phyloP scores from a whole-genome alignment of 2,113 vertebrate genomes.

The Serranochromis macrocephalus region DNA sequence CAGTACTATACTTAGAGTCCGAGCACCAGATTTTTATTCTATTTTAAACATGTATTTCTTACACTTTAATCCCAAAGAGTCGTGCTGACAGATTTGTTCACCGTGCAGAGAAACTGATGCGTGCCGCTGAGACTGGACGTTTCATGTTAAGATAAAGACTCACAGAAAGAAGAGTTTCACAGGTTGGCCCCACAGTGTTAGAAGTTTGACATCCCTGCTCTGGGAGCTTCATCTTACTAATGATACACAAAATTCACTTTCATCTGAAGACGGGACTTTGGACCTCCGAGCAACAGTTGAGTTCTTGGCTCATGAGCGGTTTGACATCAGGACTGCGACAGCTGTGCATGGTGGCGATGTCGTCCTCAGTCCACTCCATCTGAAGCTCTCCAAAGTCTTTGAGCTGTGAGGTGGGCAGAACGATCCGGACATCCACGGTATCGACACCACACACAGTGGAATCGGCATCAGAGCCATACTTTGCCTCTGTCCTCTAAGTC shows the following conservation, averaged over 20 bases:
- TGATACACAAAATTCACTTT: accelerated
- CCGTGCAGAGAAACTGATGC: not conserved
- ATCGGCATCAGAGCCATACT: accelerated
- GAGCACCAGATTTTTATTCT: not conserved
- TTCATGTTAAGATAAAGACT: not conserved
- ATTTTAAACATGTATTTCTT: not conserved
- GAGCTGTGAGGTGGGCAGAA: not conserved
- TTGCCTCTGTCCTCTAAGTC: not conserved
- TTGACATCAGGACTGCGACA: not conserved
- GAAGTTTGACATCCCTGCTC: accelerated
- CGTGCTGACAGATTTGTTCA: not conserved
- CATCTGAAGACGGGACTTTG: not conserved
- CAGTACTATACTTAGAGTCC: not conserved
- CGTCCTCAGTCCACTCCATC: not conserved
- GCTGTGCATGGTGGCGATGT: not conserved
- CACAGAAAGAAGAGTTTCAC: not conserved
- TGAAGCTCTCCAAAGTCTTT: accelerated
- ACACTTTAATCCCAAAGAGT: not conserved
- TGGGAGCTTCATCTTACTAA: accelerated
- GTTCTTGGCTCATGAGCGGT: not conserved
- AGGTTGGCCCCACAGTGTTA: accelerated
- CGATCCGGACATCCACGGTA: not conserved
- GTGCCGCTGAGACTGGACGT: accelerated
- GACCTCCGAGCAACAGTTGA: not conserved
- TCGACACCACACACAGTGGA: not conserved